A percentile compares a stretch with the other conserved stretches of the same genome.
phyloP scores from a whole-genome alignment of 2,888 invertebrate species.

The Cynaeus angustus region DNA sequence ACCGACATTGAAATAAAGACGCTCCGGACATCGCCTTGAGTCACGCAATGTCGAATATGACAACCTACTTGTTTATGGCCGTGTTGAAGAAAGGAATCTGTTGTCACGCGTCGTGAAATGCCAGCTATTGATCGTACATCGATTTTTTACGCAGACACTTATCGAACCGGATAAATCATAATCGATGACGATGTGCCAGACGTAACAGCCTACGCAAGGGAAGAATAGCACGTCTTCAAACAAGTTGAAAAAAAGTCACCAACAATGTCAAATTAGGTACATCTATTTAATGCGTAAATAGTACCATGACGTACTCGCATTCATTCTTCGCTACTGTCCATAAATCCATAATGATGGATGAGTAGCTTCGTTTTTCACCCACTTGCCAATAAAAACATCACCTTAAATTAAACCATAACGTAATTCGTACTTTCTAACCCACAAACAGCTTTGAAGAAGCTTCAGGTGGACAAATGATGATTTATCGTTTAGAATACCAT shows the following conservation, averaged over 20 bases:
- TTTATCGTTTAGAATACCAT: slow-evolving; percentile 37
- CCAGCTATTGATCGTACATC: slow-evolving; percentile 67
- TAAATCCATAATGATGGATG: slow-evolving; percentile 49
- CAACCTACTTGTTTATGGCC: slow-evolving; percentile 65
- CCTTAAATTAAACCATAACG: slow-evolving; percentile 57
- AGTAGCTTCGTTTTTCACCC: slow-evolving; percentile 37
- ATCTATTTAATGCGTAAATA: neutral
- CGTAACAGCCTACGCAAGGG: neutral
- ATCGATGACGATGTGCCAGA: slow-evolving; percentile 20
- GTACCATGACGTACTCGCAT: slow-evolving; percentile 31
- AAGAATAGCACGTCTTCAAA: neutral
- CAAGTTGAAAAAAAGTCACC: neutral
- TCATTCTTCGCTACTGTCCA: slow-evolving; percentile 36
- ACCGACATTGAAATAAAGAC: slow-evolving; percentile 47
- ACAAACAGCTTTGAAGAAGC: slow-evolving; percentile 20
- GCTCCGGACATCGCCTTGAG: slow-evolving; percentile 37
- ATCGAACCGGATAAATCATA: slow-evolving; percentile 61
- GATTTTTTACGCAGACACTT: slow-evolving; percentile 58
- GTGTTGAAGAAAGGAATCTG: slow-evolving; percentile 65
- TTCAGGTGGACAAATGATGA: slow-evolving; percentile 46
- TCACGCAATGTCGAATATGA: slow-evolving; percentile 52
- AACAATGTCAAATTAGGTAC: neutral
- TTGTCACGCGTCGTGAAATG: slow-evolving; percentile 68
- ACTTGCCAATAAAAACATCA: slow-evolving; percentile 55
- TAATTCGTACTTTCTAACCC: slow-evolving; percentile 47